Evolutionary conservation across 2,797 vertebrate species (phyloP), one percentile per base, ranked within the genome.

Genomic region (Nyctalus aviator): DNA sequence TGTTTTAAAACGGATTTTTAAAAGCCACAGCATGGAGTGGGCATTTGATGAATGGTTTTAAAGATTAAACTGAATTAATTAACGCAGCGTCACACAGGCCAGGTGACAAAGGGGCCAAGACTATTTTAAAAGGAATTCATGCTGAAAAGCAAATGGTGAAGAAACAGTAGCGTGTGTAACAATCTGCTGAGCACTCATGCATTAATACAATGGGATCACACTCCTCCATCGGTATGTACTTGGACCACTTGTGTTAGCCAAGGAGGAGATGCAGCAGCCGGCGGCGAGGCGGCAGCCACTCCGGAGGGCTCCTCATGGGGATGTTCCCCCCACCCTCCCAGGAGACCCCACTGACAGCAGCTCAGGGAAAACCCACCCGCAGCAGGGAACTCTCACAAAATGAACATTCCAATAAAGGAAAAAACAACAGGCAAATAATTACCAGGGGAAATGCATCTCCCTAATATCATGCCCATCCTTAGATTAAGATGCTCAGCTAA

Each of bases 91-190:
- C 11, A n/a, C 5, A 8, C 3, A 72, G 35, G 4, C 72, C 41
- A 75, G 37, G 11, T 55, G 66, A 87, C 23, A 91, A 94, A 77
- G 48, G 81, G 46, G 88, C 84, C 23, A 9, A 79, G 41, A 79
- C 68, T 77, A 92, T 91, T 92, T 86, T 85, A 76, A 94, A 88
- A 66, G 21, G 75, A 88, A 95, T 72, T 85, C 35, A 75, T 88
- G 66, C 83, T 79, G 69, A 62, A 78, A 93, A 73, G 78, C 57
- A 93, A 91, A 82, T 79, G 79, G 21, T 90, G 73, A 90, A 88
- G 55, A 91, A 95, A 81, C 41, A 91, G 37, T 32, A 57, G 48
- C 59, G 32, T 93, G 35, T 35, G 62, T 53, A 79, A 37, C 53
- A 88, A 82, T 82, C 69, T 93, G 76, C 82, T 93, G 71, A 94